phyloP scores from a whole-genome alignment of 2,797 vertebrate genomes.

The Pangasius mekongensis region DNA sequence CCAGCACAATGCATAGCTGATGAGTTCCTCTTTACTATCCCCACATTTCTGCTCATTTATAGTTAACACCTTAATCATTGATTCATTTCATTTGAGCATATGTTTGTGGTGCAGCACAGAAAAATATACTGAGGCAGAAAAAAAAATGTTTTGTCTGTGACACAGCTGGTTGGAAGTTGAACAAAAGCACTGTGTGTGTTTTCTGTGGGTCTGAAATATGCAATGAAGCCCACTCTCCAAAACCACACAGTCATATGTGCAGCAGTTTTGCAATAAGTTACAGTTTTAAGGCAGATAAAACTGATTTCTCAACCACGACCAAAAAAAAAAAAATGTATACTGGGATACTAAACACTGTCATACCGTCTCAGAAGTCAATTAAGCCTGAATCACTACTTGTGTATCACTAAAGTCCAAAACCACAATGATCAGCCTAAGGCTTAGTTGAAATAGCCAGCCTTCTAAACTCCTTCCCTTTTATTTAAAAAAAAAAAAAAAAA shows the following conservation, averaged over 20 bases:
- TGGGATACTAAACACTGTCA: background rate
- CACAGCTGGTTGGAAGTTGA: background rate
- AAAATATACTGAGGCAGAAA: background rate
- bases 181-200: constrained; percentile 16
- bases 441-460: background rate
- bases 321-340: background rate
- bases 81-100: background rate
- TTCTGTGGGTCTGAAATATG: constrained; percentile 4
- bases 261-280: background rate
- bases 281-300: background rate
- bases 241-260: background rate
- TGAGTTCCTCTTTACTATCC: background rate
- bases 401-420: background rate
- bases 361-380: background rate
- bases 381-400: background rate
- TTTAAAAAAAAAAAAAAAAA: background rate
- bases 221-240: background rate
- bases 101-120: background rate
- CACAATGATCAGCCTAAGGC: background rate
- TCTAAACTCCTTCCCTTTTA: background rate
- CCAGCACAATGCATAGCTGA: background rate
- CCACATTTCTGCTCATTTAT: too few relatives aligned
- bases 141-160: background rate
- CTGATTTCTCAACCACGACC: background rate
- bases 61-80: background rate